Conservation (phyloP, 2,797 vertebrate species). For the Tragelaphus eurycerus region DNA sequence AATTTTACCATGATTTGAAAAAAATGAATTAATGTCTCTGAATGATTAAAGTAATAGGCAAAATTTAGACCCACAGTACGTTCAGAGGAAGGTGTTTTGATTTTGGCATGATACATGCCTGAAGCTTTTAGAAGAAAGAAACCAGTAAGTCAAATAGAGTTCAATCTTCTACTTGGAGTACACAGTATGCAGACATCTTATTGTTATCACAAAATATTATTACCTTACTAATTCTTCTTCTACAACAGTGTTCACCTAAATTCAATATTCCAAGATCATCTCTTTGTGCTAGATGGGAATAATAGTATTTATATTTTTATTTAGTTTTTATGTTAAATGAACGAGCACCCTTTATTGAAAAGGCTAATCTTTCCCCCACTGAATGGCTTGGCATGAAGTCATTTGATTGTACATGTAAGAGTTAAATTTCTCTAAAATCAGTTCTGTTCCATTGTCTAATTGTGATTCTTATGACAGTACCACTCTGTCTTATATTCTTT, state of each 20-base stretch:
- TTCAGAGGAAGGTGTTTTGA: not conserved
- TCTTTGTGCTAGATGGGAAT: not conserved
- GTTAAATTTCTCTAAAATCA: not conserved
- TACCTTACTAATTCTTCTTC: not conserved
- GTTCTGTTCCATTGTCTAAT: not conserved
- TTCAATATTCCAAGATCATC: not conserved
- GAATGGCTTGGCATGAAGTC: not conserved
- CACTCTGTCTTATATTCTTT: not conserved
- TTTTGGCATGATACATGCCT: not conserved
- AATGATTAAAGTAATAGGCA: not conserved
- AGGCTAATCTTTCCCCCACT: not conserved
- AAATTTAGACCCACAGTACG: not conserved
- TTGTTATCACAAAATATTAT: not conserved
- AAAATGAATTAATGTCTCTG: not conserved
- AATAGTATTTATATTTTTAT: not conserved
- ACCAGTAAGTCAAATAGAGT: not conserved
- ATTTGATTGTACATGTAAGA: not conserved
- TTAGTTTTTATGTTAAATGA: not conserved
- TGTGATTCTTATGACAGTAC: not conserved
- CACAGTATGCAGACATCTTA: not conserved
- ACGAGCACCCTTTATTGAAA: not conserved
- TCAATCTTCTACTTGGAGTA: not conserved
- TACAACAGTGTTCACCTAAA: not conserved
- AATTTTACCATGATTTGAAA: slow-evolving; percentile 24
- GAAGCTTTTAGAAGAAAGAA: slow-evolving; percentile 5